Base-by-base conservation (phyloP, 2,113 vertebrate genomes). In the Heptranchias perlo region DNA sequence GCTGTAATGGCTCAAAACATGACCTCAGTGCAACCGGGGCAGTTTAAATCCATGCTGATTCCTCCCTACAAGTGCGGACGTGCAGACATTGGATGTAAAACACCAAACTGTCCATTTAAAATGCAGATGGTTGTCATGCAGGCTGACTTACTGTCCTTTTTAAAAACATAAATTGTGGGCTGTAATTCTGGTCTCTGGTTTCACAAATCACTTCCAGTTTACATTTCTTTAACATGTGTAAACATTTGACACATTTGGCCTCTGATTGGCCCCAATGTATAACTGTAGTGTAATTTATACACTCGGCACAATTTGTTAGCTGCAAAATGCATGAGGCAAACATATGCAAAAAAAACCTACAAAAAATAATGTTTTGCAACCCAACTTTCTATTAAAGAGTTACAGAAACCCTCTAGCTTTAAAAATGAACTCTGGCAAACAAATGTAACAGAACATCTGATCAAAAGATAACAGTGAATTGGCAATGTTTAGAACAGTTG, bases 391-490 rank as follows among this genome's bases (percentile, higher is more conserved):
- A 28, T 18, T 4, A n/a, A 94, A 64, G 91, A 49, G 0, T 65
- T 93, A 93, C 89, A 62, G n/a, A 93, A 39, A 93, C 23, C 89
- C 89, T 62, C 39, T 7, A 16, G 64, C 64, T 28, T 94, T 94
- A 39, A 65, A 94, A 94, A 47, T 94, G 64, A 47, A 94, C 62
- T 67, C 64, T 47, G n/a, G 21, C 62, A 94, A 94, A 28, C 61
- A 62, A 94, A n/a, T n/a, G n/a, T n/a, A n/a, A n/a, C n/a, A n/a
- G n/a, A 94, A 47, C 39, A 44, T 47, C 35, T 94, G 62, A 94
- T 44, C 47, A 58, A 65, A 94, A 47, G 39, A 67, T 67, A 94
- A 67, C 92, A 94, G n/a, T 67, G n/a, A 6, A 65, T 28, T 67
- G 21, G 39, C n/a, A 47, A 65, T n/a, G 21, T 44, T 94, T 44